Conservation (phyloP, 2,888 invertebrate species). For the Microplitis deprimator region DNA sequence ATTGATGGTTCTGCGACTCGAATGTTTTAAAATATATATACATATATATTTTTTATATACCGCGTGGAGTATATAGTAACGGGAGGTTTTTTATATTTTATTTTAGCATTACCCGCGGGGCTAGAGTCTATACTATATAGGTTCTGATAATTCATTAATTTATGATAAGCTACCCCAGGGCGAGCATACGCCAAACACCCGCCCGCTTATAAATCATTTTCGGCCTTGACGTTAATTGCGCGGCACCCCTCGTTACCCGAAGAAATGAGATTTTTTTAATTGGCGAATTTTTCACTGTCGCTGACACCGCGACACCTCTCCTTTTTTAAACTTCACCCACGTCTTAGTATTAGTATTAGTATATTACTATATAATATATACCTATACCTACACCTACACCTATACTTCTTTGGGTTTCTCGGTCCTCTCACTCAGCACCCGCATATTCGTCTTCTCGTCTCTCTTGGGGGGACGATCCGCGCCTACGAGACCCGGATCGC, state of each 20-base stretch:
- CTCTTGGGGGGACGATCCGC: conserved; percentile 1
- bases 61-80: conserved; percentile 1
- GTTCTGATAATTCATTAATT: conserved; percentile 68
- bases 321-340: conserved; percentile 35
- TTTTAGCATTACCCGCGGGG: conserved; percentile 48
- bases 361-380: not conserved
- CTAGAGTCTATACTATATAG: conserved; percentile 41
- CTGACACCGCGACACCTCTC: conserved; percentile 57
- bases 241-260: conserved; percentile 66
- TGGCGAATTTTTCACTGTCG: conserved; percentile 68
- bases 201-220: conserved; percentile 66
- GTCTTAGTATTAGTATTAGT: conserved; percentile 33
- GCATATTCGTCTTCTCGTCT: conserved; percentile 26
- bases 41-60: conserved; percentile 16
- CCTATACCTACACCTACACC: not conserved
- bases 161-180: conserved; percentile 65
- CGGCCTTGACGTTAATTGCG: conserved; percentile 68
- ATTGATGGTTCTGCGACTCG: conserved; percentile 46
- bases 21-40: conserved; percentile 23
- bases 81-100: conserved; percentile 42
- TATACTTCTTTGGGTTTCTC: not conserved
- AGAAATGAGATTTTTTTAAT: conserved; percentile 71
- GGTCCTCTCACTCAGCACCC: not conserved
- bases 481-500: conserved; percentile 3
- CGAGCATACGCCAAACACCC: conserved; percentile 43